Base-by-base conservation (phyloP, 2,888 invertebrate species). In the Pasiphila rectangulata region DNA sequence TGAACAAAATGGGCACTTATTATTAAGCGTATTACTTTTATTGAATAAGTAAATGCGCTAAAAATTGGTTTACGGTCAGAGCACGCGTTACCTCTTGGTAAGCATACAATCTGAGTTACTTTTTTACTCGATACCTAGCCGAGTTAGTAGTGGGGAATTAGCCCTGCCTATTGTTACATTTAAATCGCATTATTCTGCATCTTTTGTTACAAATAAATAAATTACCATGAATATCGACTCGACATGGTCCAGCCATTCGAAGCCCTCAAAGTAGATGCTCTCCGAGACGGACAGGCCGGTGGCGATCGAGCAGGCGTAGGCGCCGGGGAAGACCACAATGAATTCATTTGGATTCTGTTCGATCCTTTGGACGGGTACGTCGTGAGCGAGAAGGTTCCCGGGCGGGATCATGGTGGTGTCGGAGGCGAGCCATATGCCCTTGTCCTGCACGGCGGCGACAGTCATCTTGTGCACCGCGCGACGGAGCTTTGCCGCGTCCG, bases 321-420 rank as follows among this genome's bases (percentile, higher is more conserved):
- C 95, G 68, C 77, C 74, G 0, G 98, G 97, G 74, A 97, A 96
- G 0, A 98, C 95, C 0, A 98, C 90, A 16, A 98, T 92, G 74
- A 94, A 98, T 72, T 98, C 95, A 0, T 97, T 96, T 0, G 96
- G 95, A 47, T 93, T 91, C 76, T 98, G 98, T 2, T 94, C 94
- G 1, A 94, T 92, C 6, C 95, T 91, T 41, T 94, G 93, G 16
- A 98, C 78, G 0, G 94, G 92, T 1, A 98, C 95, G 0, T 94
- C 94, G 38, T 94, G 91, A 57, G 93, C 91, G 0, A 92, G 91
- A 19, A 98, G 89, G 61, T 94, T 83, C 40, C 91, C 90, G 0
- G 97, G 97, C 2, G 97, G 96, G 4, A 98, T 94, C 97, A 98
- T 98, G 0, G 95, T 93, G 3, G 97, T 96, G 74, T 98, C 98